Percentiles rank a stretch among this genome's conserved stretches.
These are phyloP conservation scores for Spisula subtruncata DNA, from an alignment of 2,888 invertebrate genomes.

Conservation along the genomic window DNA sequence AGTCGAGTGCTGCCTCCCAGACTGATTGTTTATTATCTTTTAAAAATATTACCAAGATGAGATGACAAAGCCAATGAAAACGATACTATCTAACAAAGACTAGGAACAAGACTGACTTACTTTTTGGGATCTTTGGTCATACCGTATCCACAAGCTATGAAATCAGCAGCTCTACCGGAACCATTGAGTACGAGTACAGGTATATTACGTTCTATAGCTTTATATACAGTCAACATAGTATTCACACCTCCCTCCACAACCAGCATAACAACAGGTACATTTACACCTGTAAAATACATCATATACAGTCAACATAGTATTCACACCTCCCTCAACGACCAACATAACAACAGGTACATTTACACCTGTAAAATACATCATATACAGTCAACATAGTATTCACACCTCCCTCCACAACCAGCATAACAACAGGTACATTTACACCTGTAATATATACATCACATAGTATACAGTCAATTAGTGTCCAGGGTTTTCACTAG, in stretches of 20 bases:
- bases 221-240: constrained; percentile 89
- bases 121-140: constrained; percentile 71
- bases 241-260: constrained; percentile 99
- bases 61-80: too few species aligned
- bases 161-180: constrained; percentile 87
- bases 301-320: constrained; percentile 90
- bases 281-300: constrained; percentile 77
- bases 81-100: background rate
- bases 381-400: constrained; percentile 91
- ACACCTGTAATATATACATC: constrained; percentile 79
- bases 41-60: too few species aligned
- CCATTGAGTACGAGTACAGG: constrained; percentile 86
- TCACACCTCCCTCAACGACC: constrained; percentile 98
- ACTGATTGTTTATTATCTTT: too few species aligned
- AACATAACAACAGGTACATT: constrained; percentile 95
- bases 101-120: constrained; percentile 52
- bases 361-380: constrained; percentile 79
- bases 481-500: too few species aligned
- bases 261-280: constrained; percentile 95
- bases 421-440: constrained; percentile 94
- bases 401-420: constrained; percentile 98
- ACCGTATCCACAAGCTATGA: constrained; percentile 83
- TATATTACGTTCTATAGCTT: constrained; percentile 80
- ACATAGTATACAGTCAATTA: too few species aligned
- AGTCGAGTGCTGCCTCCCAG: too few species aligned